These are phyloP conservation scores for Silurus lanzhouensis DNA, from an alignment of 2,797 vertebrate genomes.

Conservation along the genomic window DNA sequence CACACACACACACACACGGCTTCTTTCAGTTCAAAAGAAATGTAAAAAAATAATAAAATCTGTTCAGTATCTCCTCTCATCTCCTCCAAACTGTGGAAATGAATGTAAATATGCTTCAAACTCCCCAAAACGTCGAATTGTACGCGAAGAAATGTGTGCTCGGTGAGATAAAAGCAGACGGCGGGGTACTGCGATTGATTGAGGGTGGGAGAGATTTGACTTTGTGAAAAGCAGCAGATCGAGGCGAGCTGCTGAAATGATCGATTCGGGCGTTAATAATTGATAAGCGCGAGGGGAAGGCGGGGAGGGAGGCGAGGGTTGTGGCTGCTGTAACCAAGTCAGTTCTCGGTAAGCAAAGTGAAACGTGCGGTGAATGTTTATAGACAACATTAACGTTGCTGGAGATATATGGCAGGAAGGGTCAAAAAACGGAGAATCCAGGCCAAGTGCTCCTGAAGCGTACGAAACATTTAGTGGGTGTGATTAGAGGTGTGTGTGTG, in stretches of 20 bases:
- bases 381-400: conserved; percentile 33
- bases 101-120: conserved; percentile 45
- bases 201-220: conserved; percentile 73
- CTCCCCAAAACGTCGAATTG: conserved; percentile 37
- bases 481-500: not conserved
- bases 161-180: conserved; percentile 55
- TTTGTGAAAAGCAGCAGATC: conserved; percentile 79
- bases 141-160: conserved; percentile 51
- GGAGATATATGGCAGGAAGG: conserved; percentile 16
- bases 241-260: conserved; percentile 77
- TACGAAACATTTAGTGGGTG: conserved; percentile 5
- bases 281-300: conserved; percentile 72
- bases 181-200: conserved; percentile 71
- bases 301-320: conserved; percentile 43
- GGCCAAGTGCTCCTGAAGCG: conserved; percentile 1
- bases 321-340: conserved; percentile 69
- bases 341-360: conserved; percentile 75
- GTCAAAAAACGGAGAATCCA: conserved; percentile 3
- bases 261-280: conserved; percentile 83
- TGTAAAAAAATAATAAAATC: conserved; percentile 17
- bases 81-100: conserved; percentile 48
- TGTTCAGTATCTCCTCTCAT: conserved; percentile 31
- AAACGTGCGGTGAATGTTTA: conserved; percentile 74
- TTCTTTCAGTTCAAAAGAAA: not conserved
- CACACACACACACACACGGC: conserved; percentile 12